Conservation (phyloP, 92 coral and sea anemone species). For the Porites cylindrica region DNA sequence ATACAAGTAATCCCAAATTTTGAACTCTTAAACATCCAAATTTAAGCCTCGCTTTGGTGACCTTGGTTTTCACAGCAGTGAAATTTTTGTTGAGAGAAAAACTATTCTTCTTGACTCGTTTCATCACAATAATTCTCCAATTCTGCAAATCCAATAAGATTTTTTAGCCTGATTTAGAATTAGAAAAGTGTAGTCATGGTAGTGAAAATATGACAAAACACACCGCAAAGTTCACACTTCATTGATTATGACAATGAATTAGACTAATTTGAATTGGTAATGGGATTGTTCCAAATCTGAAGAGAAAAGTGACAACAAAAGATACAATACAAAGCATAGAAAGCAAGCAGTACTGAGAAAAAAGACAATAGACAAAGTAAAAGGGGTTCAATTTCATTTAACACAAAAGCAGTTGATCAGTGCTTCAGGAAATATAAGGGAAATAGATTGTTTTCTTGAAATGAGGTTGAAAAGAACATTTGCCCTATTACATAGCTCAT, state of each 20-base stretch:
- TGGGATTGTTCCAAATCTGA: not conserved
- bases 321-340: no score
- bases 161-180: not conserved
- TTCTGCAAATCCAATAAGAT: not conserved
- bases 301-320: not conserved
- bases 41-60: no score
- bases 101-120: not conserved
- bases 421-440: no score
- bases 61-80: not conserved
- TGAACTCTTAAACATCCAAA: not conserved
- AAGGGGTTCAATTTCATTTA: no score
- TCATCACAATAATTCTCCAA: slow-evolving; percentile 1
- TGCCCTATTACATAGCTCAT: no score
- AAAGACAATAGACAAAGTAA: not conserved
- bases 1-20: not conserved
- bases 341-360: no score
- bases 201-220: not conserved
- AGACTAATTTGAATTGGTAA: slow-evolving; percentile 35
- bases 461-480: no score
- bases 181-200: slow-evolving; percentile 24
- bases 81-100: not conserved
- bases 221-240: slow-evolving; percentile 31
- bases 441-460: no score
- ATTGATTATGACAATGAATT: slow-evolving; percentile 7
- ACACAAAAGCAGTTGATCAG: not conserved